These are phyloP conservation scores for Loripinus fragilis DNA, from an alignment of 2,888 invertebrate genomes.

Conservation along the genomic window DNA sequence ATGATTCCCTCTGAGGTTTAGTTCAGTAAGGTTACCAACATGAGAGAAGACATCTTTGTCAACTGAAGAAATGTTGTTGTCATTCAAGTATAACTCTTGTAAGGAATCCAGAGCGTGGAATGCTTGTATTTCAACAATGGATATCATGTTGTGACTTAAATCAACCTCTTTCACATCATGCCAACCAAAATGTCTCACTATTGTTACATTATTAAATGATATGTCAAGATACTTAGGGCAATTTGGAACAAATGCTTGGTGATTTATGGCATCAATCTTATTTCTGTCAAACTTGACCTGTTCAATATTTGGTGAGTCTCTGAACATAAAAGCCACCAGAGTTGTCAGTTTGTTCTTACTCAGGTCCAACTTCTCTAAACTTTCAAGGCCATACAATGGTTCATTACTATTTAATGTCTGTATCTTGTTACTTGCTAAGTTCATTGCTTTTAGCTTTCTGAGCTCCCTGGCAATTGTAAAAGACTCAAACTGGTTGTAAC, in stretches of 20 bases:
- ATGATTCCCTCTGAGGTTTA: constrained; percentile 66
- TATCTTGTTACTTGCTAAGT: constrained; percentile 55
- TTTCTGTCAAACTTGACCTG: constrained; percentile 75
- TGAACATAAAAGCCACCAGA: constrained; percentile 69
- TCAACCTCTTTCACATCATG: constrained; percentile 59
- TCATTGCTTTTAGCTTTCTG: constrained; percentile 38
- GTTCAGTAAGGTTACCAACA: constrained; percentile 61
- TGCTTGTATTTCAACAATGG: constrained; percentile 62
- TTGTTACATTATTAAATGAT: constrained; percentile 71
- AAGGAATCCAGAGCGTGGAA: constrained; percentile 72
- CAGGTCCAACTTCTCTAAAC: constrained; percentile 46
- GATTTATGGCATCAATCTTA: constrained; percentile 67
- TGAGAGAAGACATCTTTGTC: constrained; percentile 66
- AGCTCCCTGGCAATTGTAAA: constrained; percentile 54
- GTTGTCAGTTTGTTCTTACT: constrained; percentile 67
- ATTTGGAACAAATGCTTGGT: constrained; percentile 72
- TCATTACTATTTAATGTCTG: constrained; percentile 37
- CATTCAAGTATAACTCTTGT: constrained; percentile 65
- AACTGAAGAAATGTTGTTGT: constrained; percentile 66
- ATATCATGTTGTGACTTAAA: constrained; percentile 71
- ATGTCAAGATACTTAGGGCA: constrained; percentile 74
- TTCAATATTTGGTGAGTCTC: constrained; percentile 65
- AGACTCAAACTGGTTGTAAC: constrained; percentile 61
- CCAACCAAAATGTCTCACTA: constrained; percentile 75
- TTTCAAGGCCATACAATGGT: constrained; percentile 52